phyloP scores from a whole-genome alignment of 2,797 vertebrate genomes.

The Muscicapa comitata region DNA sequence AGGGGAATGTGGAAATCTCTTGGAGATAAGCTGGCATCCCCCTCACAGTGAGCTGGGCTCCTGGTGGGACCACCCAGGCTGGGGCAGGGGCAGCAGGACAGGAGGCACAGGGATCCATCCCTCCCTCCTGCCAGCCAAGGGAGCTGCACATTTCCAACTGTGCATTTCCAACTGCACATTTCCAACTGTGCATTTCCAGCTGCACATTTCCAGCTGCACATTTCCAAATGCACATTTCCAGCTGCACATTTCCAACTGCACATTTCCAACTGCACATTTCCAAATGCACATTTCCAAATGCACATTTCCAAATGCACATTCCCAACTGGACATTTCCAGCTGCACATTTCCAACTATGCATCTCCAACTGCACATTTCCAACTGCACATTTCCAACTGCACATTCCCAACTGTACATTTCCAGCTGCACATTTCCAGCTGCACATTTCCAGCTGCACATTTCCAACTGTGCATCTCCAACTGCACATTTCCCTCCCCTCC shows the following conservation, averaged over 20 bases:
- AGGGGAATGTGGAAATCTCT: neutral
- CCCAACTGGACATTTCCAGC: rapidly evolving
- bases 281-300: rapidly evolving
- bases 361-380: neutral
- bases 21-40: neutral
- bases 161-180: rapidly evolving
- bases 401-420: rapidly evolving
- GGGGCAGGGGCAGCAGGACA: neutral
- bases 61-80: rapidly evolving
- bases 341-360: rapidly evolving
- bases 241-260: rapidly evolving
- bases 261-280: rapidly evolving
- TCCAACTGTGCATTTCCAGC: rapidly evolving
- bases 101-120: rapidly evolving
- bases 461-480: rapidly evolving
- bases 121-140: neutral
- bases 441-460: rapidly evolving
- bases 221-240: rapidly evolving
- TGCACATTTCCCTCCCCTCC: neutral
- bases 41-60: neutral
- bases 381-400: rapidly evolving
- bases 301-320: rapidly evolving
- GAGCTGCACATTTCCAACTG: neutral
- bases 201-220: rapidly evolving
- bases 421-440: rapidly evolving